A percentile compares a stretch with the other conserved stretches of the same genome.
These are phyloP conservation scores for Petrosia ficiformis DNA, from an alignment of 37 sponge, comb jelly and placozoan genomes.

Conservation along the genomic window DNA sequence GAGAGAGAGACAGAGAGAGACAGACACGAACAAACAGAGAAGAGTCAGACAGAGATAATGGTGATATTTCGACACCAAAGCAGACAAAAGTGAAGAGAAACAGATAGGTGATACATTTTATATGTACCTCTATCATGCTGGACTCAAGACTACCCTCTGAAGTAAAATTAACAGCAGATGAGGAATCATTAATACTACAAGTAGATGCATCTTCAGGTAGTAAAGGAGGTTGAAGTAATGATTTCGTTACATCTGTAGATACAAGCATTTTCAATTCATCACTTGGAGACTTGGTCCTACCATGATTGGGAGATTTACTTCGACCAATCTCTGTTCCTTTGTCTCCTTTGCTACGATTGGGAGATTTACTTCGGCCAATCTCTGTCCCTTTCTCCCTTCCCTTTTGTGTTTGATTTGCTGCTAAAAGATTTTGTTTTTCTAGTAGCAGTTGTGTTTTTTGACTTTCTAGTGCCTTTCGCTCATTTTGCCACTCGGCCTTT, in stretches of 20 bases:
- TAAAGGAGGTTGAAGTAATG: neutral
- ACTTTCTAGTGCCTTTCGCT: neutral
- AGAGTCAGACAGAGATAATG: neutral
- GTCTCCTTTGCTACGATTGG: no score
- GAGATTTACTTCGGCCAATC: no score
- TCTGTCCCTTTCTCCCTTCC: no score
- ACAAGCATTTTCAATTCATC: no score
- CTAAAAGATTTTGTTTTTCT: neutral
- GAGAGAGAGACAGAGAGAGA: neutral
- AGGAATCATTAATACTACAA: no score
- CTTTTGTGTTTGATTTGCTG: no score
- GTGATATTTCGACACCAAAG: no score
- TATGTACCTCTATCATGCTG: no score
- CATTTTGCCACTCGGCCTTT: neutral
- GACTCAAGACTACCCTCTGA: conserved; percentile 19
- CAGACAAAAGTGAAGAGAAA: no score
- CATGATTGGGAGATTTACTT: neutral
- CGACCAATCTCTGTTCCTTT: no score
- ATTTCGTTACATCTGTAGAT: neutral
- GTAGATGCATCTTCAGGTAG: neutral
- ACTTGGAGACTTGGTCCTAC: neutral
- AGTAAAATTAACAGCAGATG: neutral
- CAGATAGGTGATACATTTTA: no score
- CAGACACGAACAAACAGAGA: neutral
- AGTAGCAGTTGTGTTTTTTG: neutral